Conservation (phyloP, 2,113 vertebrate species). For the Chloropsis cyanopogon region DNA sequence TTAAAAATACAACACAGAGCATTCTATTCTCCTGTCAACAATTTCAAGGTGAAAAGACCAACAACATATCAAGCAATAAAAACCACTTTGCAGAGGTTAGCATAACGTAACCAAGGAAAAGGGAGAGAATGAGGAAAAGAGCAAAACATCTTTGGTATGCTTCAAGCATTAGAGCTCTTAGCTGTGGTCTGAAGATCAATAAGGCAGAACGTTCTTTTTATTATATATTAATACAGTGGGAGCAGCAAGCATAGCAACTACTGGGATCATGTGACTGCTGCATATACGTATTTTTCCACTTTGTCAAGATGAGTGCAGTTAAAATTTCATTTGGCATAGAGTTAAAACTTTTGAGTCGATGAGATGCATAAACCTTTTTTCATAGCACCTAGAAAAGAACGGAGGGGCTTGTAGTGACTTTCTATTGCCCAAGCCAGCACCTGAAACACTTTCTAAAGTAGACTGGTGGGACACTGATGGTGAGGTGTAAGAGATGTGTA, state of each 20-base stretch:
- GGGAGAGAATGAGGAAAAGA: neutral
- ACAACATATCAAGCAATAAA: slow-evolving; percentile 3
- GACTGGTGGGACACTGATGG: neutral
- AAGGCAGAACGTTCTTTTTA: slow-evolving; percentile 41
- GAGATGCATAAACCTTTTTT: neutral
- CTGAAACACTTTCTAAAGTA: neutral
- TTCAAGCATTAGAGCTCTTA: neutral
- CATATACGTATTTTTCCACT: neutral
- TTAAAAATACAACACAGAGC: slow-evolving; percentile 57
- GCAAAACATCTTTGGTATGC: neutral
- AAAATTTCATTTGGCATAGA: neutral
- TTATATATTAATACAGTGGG: slow-evolving; percentile 1
- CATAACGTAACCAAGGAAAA: slow-evolving; percentile 5
- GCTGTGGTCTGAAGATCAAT: slow-evolving; percentile 52
- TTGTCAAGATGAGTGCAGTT: neutral
- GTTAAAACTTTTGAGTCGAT: neutral
- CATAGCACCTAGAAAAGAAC: neutral
- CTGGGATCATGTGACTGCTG: neutral
- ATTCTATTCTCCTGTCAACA: slow-evolving; percentile 52
- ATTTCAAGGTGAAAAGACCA: slow-evolving; percentile 64
- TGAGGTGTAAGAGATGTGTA: neutral
- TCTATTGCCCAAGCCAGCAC: neutral
- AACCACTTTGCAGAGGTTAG: slow-evolving; percentile 33
- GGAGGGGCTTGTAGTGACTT: neutral
- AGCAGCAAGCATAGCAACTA: neutral